Base-by-base conservation (phyloP, 23 tunicate species). In the Diplosoma virens region DNA sequence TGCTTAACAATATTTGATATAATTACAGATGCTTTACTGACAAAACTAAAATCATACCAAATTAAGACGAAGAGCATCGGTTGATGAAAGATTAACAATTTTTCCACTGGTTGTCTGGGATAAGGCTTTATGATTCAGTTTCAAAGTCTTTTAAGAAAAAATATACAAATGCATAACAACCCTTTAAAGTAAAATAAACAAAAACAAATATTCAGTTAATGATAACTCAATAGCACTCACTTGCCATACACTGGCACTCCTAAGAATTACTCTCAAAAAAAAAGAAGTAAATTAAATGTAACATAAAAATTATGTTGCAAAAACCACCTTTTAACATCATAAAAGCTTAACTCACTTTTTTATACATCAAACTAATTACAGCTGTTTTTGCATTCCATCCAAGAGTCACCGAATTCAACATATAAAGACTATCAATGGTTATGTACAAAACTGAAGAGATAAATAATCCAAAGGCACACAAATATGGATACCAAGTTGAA, bases 31-130 rank as follows among this genome's bases (percentile, higher is more conserved):
- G n/a, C n/a, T n/a, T n/a, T n/a, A n/a, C n/a, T n/a, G n/a, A n/a
- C n/a, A n/a, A n/a, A n/a, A n/a, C n/a, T n/a, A n/a, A n/a, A n/a
- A n/a, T n/a, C 27, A 41, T 68, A 90, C 97, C 30, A 47, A 56
- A 47, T 95, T 85, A 70, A 47, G 89, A 35, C 92, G 60, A 9
- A 95, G 27, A 7, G 93, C 99, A 79, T 95, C 99, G 1, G 95
- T 88, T 0, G 99, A 60, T 16, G 84, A 82, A 23, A 95, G 78
- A 63, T 95, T 95, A 7, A 95, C 83, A 23, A 95, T 75, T 68
- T 89, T 67, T 30, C 99, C 99, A 47, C 83, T 75, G 26, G 93
- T 80, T 0, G 92, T 81, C 14, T 60, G 24, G 1, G 72, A 31
- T 25, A 86, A 35, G 0, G 91, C 76, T 53, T 74, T 71, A 67